Conservation (phyloP, 2,888 invertebrate species). For the Pachycephus smyrnensis region DNA sequence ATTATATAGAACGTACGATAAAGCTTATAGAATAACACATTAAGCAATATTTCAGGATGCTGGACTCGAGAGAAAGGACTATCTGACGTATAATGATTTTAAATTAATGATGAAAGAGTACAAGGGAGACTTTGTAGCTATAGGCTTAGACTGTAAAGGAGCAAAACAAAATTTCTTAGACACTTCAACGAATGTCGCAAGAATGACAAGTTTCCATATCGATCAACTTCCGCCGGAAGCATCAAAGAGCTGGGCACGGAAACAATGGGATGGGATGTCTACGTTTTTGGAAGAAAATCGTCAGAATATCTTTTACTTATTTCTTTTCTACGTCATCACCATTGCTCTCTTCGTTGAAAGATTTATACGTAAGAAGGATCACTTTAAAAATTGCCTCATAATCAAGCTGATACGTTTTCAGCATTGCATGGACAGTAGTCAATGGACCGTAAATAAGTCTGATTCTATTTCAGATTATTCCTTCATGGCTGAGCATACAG, state of each 20-base stretch:
- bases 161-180: conserved; percentile 95
- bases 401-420: conserved; percentile 2
- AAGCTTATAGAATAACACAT: neutral
- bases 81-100: conserved; percentile 90
- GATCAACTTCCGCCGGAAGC: conserved; percentile 76
- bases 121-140: conserved; percentile 94
- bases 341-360: conserved; percentile 94
- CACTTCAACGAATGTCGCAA: conserved; percentile 93
- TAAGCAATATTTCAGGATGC: conserved; percentile 74
- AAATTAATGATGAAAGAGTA: conserved; percentile 97
- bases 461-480: conserved; percentile 80
- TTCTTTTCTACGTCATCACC: conserved; percentile 94
- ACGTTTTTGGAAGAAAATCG: conserved; percentile 96
- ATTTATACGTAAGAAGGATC: conserved; percentile 82
- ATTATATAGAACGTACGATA: neutral
- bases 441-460: neutral
- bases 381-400: neutral
- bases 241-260: conserved; percentile 72
- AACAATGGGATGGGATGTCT: conserved; percentile 88
- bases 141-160: conserved; percentile 93
- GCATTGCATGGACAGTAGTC: no score
- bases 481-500: conserved; percentile 96
- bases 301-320: conserved; percentile 95
- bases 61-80: conserved; percentile 90
- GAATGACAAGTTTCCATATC: conserved; percentile 95